Percentiles rank a stretch among this genome's conserved stretches.
These are phyloP conservation scores for Drosophila oshimai DNA, from an alignment of 1,140 invertebrate species.

Conservation along the genomic window DNA sequence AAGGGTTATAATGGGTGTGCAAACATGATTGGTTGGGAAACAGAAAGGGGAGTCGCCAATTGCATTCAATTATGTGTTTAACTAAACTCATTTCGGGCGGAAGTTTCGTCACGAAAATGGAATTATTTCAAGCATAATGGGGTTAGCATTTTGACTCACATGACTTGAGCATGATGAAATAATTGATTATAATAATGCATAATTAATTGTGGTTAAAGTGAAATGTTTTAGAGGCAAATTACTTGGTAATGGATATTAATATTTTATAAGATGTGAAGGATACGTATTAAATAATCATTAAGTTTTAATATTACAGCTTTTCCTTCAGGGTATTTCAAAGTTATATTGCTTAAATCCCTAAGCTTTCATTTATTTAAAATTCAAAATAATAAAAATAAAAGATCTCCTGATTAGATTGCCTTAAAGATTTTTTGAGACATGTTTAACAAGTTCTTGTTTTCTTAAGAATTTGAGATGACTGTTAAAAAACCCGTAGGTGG, in stretches of 20 bases:
- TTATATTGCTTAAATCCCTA: too few relatives aligned
- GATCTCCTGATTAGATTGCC: too few relatives aligned
- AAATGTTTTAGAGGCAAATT: background rate
- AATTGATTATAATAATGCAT: background rate
- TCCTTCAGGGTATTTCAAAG: too few relatives aligned
- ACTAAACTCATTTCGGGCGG: slow-evolving; percentile 3
- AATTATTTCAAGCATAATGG: slow-evolving; percentile 7
- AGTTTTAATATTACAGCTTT: too few relatives aligned
- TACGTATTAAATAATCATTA: too few relatives aligned
- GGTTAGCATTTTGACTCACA: background rate
- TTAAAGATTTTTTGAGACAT: too few relatives aligned
- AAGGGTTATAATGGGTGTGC: background rate
- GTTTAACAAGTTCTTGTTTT: too few relatives aligned
- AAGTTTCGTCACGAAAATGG: slow-evolving; percentile 26
- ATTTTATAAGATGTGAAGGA: background rate
- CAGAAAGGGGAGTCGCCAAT: slow-evolving; percentile 16
- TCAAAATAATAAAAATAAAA: too few relatives aligned
- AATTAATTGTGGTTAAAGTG: background rate
- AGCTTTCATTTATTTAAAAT: background rate
- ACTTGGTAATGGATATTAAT: too few relatives aligned
- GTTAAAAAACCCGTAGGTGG: too few relatives aligned
- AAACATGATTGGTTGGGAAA: slow-evolving; percentile 21
- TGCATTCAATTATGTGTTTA: slow-evolving; percentile 39
- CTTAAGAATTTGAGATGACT: too few relatives aligned
- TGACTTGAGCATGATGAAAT: background rate